These are phyloP conservation scores for Aphidius colemani DNA, from an alignment of 2,888 invertebrate species.

Conservation along the genomic window DNA sequence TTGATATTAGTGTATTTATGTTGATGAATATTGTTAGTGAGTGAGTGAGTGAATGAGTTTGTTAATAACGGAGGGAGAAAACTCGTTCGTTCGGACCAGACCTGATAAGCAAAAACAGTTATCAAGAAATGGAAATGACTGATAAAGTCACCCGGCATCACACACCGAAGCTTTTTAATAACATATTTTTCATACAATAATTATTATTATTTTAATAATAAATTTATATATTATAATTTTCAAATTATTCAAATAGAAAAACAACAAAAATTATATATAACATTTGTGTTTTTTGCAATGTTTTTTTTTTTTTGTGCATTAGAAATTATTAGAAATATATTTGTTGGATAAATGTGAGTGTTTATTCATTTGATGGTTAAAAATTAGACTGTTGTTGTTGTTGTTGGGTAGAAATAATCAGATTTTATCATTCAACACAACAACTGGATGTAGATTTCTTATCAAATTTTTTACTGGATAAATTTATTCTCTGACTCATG, in stretches of 20 bases:
- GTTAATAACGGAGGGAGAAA: constrained; percentile 19
- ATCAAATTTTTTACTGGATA: constrained; percentile 41
- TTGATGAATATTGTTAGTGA: constrained; percentile 22
- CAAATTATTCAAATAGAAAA: constrained; percentile 18
- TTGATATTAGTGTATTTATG: not conserved
- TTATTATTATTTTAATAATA: constrained; percentile 34
- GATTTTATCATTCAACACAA: constrained; percentile 46
- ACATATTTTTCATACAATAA: constrained; percentile 43
- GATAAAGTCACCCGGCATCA: constrained; percentile 59
- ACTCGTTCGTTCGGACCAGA: constrained; percentile 46
- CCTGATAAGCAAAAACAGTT: constrained; percentile 58
- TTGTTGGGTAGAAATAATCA: constrained; percentile 45
- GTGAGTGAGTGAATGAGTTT: constrained; percentile 21
- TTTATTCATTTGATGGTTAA: constrained; percentile 23
- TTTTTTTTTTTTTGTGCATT: not conserved
- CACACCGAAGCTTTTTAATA: constrained; percentile 45
- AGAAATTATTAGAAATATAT: not conserved
- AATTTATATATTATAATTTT: constrained; percentile 19
- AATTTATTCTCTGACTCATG: constrained; percentile 41
- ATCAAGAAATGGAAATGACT: constrained; percentile 64
- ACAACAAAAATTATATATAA: not conserved
- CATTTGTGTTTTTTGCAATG: not conserved
- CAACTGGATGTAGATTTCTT: constrained; percentile 48
- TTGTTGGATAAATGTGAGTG: constrained; percentile 23
- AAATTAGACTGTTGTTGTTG: constrained; percentile 25